These are phyloP conservation scores for Syritta pipiens DNA, from an alignment of 2,888 invertebrate species.

Conservation along the genomic window DNA sequence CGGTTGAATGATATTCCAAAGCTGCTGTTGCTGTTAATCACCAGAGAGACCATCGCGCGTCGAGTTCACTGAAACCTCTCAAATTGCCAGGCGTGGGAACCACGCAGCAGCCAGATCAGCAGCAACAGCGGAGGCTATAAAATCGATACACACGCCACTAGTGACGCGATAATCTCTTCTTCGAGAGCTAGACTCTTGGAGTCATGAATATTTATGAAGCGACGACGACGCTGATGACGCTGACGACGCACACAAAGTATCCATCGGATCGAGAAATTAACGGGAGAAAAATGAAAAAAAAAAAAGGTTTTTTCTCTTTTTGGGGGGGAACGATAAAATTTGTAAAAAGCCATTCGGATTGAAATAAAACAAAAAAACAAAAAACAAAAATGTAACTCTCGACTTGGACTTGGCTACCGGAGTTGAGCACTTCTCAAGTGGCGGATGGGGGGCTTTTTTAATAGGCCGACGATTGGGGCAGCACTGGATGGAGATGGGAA, in stretches of 20 bases:
- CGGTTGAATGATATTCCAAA: constrained; percentile 9
- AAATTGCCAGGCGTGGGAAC: constrained; percentile 59
- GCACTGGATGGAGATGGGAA: background rate
- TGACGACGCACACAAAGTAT: constrained; percentile 57
- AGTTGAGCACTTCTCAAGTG: constrained; percentile 49
- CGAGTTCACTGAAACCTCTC: constrained; percentile 60
- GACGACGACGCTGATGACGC: no score
- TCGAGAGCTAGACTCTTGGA: background rate
- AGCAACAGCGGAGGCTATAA: constrained; percentile 16
- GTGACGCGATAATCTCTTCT: constrained; percentile 33
- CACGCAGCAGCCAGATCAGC: constrained; percentile 6
- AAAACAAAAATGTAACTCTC: background rate
- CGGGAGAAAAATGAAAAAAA: constrained; percentile 23
- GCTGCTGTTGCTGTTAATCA: constrained; percentile 13
- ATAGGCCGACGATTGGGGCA: background rate
- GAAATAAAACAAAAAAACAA: no score
- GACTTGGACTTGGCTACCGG: constrained; percentile 45
- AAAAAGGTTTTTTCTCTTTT: no score
- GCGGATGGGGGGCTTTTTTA: background rate
- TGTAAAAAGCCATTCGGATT: constrained; percentile 47
- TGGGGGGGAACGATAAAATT: constrained; percentile 42
- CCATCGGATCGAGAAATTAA: constrained; percentile 54
- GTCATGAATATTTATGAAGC: constrained; percentile 58
- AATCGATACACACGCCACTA: constrained; percentile 33
- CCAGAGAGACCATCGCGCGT: background rate